phyloP scores from a whole-genome alignment of 2,888 invertebrate genomes.

The Scaptomyza polygonia region DNA sequence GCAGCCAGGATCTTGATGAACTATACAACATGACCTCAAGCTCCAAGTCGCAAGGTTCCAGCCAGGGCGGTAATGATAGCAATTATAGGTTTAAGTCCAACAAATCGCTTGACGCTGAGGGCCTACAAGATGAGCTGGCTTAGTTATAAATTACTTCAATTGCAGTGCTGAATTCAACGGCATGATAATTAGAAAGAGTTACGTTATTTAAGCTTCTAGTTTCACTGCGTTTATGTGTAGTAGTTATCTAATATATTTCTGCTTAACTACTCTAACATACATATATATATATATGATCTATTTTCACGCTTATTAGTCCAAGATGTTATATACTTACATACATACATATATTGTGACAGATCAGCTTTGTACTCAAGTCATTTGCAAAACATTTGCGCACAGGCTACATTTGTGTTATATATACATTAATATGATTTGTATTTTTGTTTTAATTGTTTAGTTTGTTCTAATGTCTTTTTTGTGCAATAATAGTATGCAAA shows the following conservation, averaged over 20 bases:
- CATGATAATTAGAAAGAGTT: constrained; percentile 3
- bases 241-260: constrained; percentile 9
- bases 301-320: constrained; percentile 28
- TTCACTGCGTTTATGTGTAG: constrained; percentile 8
- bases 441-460: constrained; percentile 9
- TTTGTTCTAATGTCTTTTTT: constrained; percentile 1
- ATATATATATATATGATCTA: constrained; percentile 12
- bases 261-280: neutral
- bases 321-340: constrained; percentile 14
- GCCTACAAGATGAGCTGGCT: constrained; percentile 78
- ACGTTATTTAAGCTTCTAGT: constrained; percentile 13
- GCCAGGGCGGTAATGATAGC: constrained; percentile 73
- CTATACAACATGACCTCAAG: constrained; percentile 84
- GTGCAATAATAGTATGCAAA: constrained; percentile 11
- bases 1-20: constrained; percentile 86
- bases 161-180: neutral
- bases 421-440: constrained; percentile 5
- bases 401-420: constrained; percentile 11
- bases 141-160: constrained; percentile 40
- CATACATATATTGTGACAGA: constrained; percentile 3
- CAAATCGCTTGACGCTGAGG: constrained; percentile 80
- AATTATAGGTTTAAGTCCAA: constrained; percentile 69
- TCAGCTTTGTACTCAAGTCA: constrained; percentile 21
- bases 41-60: constrained; percentile 83
- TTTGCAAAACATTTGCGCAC: constrained; percentile 14